Percentiles rank a stretch among this genome's conserved stretches.
Conservation (phyloP, 2,113 vertebrate genomes). For the Cheilinus undulatus region DNA sequence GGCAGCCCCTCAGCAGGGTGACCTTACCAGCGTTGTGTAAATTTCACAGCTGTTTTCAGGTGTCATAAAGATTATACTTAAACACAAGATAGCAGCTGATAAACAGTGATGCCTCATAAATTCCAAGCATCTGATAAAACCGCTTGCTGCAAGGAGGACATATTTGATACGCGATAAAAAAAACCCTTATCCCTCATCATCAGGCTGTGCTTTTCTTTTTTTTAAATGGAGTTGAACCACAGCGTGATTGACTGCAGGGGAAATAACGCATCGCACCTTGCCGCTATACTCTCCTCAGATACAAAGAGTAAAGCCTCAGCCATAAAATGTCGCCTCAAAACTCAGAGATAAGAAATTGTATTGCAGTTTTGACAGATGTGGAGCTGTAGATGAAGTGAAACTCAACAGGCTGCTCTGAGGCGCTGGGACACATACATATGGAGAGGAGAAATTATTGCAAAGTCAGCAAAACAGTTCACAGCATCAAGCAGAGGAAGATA, state of each 20-base stretch:
- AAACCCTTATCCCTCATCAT: slow-evolving; percentile 27
- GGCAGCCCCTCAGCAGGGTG: slow-evolving; percentile 53
- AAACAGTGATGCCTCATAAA: slow-evolving; percentile 66
- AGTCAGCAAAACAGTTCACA: background rate
- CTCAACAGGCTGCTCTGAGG: background rate
- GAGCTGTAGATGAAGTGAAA: background rate
- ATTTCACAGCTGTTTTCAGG: slow-evolving; percentile 64
- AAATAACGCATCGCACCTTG: slow-evolving; percentile 33
- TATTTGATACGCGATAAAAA: slow-evolving; percentile 26
- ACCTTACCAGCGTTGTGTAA: slow-evolving; percentile 59
- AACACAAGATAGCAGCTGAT: slow-evolving; percentile 64
- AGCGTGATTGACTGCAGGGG: slow-evolving; percentile 53
- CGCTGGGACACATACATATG: background rate
- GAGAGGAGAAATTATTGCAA: background rate
- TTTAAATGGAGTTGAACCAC: slow-evolving; percentile 48
- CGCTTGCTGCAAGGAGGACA: slow-evolving; percentile 21
- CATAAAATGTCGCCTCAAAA: slow-evolving; percentile 27
- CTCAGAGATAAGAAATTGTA: slow-evolving; percentile 48
- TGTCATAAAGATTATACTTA: slow-evolving; percentile 69
- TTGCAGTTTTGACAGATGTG: slow-evolving; percentile 39
- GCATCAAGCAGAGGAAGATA: background rate
- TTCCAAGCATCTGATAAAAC: slow-evolving; percentile 60
- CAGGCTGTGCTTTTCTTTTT: slow-evolving; percentile 12
- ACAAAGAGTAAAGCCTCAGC: slow-evolving; percentile 5
- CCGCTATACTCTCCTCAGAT: slow-evolving; percentile 23